Evolutionary conservation across 2,113 vertebrate genomes (phyloP), one percentile per base, ranked within the genome.

Genomic region (cattle (Bos taurus)): DNA sequence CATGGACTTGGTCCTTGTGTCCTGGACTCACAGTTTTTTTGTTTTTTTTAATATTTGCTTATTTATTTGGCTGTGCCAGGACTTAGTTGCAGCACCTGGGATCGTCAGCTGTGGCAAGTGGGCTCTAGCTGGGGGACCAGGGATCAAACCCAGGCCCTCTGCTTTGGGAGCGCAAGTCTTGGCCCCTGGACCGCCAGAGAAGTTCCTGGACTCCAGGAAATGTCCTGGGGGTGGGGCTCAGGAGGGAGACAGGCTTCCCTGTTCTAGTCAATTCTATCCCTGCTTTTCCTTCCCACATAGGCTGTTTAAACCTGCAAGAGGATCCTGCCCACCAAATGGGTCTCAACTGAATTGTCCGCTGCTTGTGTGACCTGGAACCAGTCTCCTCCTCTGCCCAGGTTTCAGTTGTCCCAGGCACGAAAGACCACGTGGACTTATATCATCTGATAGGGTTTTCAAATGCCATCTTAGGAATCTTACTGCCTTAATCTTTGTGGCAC

Each of bases 1-100:
- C 3, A 1, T 0, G 5, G 74, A 6, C 36, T 36, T 16, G 16
- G 15, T 12, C 3, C 43, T 71, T 11, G 11, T 52, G 15, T 62
- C 19, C 33, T 48, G 25, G 57, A 48, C 6, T 3, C 25, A 33
- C 3, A 15, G 33, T 10, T 62, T 54, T 48, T 11, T 48, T 48
- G 7, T 16, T n/a, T 36, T 71, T 36, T 36, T 67, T 11, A 17
- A n/a, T 40, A 71, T 14, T 77, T 43, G 23, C 71, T 77, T 43
- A 26, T 25, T 43, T 14, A 40, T 77, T 26, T 77, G 5, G 71
- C 6, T 14, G 12, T 26, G 36, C 12, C 36, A 77, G 71, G 26
- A 14, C 59, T 62, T 60, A 60, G 21, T 40, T 74, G 71, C 3
- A 14, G 71, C 40, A 3, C 23, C 7, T 19, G 40, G 36, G 71